Conservation (phyloP, 2,797 vertebrate genomes). For the Smutsia gigantea region DNA sequence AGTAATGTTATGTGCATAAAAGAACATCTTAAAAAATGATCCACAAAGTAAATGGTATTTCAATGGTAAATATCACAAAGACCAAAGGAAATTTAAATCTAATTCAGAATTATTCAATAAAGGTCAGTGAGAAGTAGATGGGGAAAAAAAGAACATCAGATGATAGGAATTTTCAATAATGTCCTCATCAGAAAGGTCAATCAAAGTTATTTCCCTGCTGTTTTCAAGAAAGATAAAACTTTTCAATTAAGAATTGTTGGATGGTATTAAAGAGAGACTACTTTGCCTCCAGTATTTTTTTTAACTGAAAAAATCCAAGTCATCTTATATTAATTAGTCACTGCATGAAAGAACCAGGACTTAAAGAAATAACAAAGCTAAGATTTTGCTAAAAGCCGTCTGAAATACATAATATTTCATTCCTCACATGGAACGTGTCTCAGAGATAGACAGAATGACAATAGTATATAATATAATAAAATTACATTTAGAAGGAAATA, state of each 20-base stretch:
- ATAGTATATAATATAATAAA: background rate
- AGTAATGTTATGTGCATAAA: slow-evolving; percentile 51
- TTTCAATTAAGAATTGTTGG: slow-evolving; percentile 7
- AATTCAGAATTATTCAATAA: slow-evolving; percentile 77
- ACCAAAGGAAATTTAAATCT: slow-evolving; percentile 71
- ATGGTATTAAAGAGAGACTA: background rate
- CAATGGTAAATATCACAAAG: slow-evolving; percentile 75
- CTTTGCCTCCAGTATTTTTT: background rate
- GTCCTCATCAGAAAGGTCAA: slow-evolving; percentile 75
- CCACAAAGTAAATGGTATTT: slow-evolving; percentile 74
- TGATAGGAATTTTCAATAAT: slow-evolving; percentile 66
- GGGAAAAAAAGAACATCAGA: slow-evolving; percentile 4
- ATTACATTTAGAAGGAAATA: background rate
- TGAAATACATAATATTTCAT: background rate
- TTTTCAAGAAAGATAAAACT: slow-evolving; percentile 29
- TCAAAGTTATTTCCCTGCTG: slow-evolving; percentile 60
- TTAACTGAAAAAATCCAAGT: background rate
- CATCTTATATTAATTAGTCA: background rate
- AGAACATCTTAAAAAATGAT: slow-evolving; percentile 54
- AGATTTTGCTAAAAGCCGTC: background rate
- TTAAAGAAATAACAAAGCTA: background rate
- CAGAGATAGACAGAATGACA: background rate
- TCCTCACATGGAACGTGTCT: background rate
- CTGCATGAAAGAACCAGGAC: background rate
- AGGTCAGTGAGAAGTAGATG: slow-evolving; percentile 70